Evolutionary conservation across 1,140 invertebrate genomes (phyloP).

Genomic region (Drosophila sp.): DNA sequence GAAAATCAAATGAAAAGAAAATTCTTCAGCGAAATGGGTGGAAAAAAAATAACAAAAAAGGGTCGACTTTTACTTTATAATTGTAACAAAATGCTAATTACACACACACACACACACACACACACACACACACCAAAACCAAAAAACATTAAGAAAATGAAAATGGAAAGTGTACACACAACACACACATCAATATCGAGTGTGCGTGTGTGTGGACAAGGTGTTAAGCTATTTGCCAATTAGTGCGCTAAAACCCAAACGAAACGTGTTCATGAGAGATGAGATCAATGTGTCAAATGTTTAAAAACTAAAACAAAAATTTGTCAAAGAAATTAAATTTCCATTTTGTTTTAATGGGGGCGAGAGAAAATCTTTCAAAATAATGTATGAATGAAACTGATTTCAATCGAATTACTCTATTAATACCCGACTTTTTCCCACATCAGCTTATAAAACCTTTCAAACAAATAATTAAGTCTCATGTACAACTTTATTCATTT

Average conservation of each 20-base stretch:
- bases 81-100: constrained; percentile 3
- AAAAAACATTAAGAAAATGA: not conserved
- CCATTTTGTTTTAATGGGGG: too few species aligned
- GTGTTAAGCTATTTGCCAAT: constrained; percentile 5
- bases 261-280: not conserved
- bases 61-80: not conserved
- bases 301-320: not conserved
- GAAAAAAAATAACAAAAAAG: not conserved
- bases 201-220: not conserved
- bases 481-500: too few species aligned
- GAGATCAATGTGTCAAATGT: not conserved
- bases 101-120: too few species aligned
- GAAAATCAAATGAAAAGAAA: constrained; percentile 1
- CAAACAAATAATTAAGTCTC: too few species aligned
- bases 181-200: not conserved
- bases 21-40: not conserved
- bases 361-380: too few species aligned
- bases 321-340: not conserved
- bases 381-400: too few species aligned
- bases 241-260: not conserved
- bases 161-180: constrained; percentile 1
- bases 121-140: too few species aligned
- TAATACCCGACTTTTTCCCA: too few species aligned
- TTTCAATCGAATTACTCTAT: too few species aligned
- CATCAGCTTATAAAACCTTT: too few species aligned